These are phyloP conservation scores for Rhodophaea formosa DNA, from an alignment of 2,888 invertebrate species.

Conservation along the genomic window DNA sequence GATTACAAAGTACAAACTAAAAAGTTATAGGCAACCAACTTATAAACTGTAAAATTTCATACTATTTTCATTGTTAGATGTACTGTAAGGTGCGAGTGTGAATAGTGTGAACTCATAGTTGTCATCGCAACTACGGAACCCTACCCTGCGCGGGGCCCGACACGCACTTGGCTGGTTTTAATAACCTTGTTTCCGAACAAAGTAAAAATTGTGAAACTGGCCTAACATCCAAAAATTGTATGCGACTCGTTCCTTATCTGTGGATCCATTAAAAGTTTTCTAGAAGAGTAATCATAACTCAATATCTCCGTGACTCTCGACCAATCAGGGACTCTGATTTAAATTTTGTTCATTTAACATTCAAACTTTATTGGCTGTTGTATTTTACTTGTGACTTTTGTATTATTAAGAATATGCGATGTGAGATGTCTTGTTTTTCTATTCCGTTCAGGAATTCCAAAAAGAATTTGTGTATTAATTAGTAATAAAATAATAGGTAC, in stretches of 20 bases:
- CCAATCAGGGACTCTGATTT: constrained; percentile 36
- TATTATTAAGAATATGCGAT: neutral
- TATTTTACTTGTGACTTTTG: constrained; percentile 8
- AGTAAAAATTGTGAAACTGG: neutral
- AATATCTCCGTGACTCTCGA: constrained; percentile 51
- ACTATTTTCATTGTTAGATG: too few species aligned
- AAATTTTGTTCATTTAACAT: constrained; percentile 43
- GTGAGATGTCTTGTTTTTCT: neutral
- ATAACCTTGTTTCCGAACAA: too few species aligned
- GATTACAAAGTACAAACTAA: too few species aligned
- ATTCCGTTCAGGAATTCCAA: neutral
- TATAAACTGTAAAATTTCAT: too few species aligned
- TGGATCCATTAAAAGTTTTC: constrained; percentile 66
- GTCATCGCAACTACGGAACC: too few species aligned
- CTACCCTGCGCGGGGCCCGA: too few species aligned
- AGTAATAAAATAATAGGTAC: too few species aligned
- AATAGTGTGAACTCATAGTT: too few species aligned
- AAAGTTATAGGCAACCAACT: too few species aligned
- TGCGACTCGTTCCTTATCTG: constrained; percentile 48
- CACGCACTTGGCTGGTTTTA: too few species aligned
- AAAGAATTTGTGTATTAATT: too few species aligned
- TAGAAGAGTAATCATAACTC: constrained; percentile 60
- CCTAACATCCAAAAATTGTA: constrained; percentile 25
- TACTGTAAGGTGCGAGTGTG: too few species aligned
- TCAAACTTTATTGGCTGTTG: constrained; percentile 23